A percentile compares a stretch with the other conserved stretches of the same genome.
phyloP scores from a whole-genome alignment of 2,888 invertebrate species.

The Eupeodes luniger region DNA sequence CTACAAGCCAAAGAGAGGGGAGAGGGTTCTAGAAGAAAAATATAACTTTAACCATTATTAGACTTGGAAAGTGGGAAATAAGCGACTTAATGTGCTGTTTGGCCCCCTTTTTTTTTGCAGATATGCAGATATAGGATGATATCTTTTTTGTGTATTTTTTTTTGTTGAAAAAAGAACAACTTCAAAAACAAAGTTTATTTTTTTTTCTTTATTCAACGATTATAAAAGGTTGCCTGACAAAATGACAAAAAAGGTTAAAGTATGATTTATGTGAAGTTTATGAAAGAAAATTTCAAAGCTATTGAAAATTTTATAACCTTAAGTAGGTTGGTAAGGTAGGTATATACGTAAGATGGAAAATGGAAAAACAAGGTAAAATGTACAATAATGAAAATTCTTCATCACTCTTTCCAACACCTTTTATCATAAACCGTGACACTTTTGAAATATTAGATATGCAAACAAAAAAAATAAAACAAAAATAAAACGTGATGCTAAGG shows the following conservation, averaged over 20 bases:
- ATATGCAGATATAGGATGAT: not conserved
- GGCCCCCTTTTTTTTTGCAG: conserved; percentile 3
- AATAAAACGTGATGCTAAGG: conserved; percentile 14
- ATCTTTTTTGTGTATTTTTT: not conserved
- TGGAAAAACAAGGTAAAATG: not conserved
- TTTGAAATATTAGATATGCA: not conserved
- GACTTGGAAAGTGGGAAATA: conserved; percentile 23
- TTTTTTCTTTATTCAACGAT: conserved; percentile 29
- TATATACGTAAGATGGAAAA: not conserved
- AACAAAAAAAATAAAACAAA: conserved; percentile 3
- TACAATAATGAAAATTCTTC: not conserved
- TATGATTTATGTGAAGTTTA: conserved; percentile 43
- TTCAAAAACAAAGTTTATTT: conserved; percentile 44
- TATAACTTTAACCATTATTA: conserved; percentile 46
- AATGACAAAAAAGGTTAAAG: conserved; percentile 31
- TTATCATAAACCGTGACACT: not conserved
- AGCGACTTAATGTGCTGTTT: conserved; percentile 47
- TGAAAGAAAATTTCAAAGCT: conserved; percentile 40
- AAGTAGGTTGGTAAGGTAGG: not conserved
- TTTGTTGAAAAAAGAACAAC: not conserved
- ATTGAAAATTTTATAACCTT: conserved; percentile 22
- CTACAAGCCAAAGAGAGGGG: not conserved
- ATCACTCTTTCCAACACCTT: not conserved
- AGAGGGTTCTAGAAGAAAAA: not conserved
- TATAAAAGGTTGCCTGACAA: conserved; percentile 35